Base-by-base conservation (phyloP, 2,888 invertebrate species). In the Syritta pipiens region DNA sequence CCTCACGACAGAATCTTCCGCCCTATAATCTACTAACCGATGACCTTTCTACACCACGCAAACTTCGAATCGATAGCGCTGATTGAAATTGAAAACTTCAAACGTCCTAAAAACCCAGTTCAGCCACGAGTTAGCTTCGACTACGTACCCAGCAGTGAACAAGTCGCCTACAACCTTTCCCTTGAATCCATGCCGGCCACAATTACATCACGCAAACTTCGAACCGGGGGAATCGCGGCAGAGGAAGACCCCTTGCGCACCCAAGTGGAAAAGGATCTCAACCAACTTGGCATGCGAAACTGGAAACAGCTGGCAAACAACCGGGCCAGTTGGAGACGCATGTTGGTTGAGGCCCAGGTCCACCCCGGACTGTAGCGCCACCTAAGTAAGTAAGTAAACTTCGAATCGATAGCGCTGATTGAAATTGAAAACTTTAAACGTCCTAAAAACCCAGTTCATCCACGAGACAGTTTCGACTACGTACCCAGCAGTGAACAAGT, bases 51-150 rank as follows among this genome's bases (percentile, higher is more conserved):
- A 42, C 89, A 90, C 82, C 89, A 91, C 82, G 87, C 90, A 9
- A 91, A 91, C 83, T 88, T 92, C n/a, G 91, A 92, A 85, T 86
- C 87, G 81, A 84, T 90, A 63, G 85, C 87, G 71, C 74, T 90
- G 81, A 83, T 89, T 84, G 86, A 90, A n/a, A 87, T 89, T 74
- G 90, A 90, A 62, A 84, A 81, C 2, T 81, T 86, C 22, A 84
- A 86, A 75, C 85, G 86, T 3, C 86, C 87, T 4, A 85, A 85
- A 59, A 85, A 86, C 46, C 82, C 84, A 0, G 82, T 85, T 24
- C 84, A 88, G 71, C 89, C 89, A 9, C 86, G 86, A 12, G 87
- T 88, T 55, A 84, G 85, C 44, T 89, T 88, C 53, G 86, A 89
- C 35, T 89, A 89, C 65, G 86, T 86, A 14, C 89, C 89, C 2